Evolutionary conservation across 2,888 invertebrate species (phyloP).

Genomic region (Drymonia ruficornis): DNA sequence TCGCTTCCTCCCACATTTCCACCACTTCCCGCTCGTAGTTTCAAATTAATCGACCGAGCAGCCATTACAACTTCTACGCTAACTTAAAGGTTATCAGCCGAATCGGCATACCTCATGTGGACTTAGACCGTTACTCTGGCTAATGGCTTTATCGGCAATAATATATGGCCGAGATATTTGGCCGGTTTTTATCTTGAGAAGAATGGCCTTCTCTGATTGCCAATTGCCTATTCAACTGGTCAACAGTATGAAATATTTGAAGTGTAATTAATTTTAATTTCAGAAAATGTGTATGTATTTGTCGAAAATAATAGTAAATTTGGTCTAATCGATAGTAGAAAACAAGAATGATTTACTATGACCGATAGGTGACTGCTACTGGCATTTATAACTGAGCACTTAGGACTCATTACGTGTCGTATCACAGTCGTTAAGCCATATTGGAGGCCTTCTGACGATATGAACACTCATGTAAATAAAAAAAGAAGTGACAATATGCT

Average conservation of each 20-base stretch:
- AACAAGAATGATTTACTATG: too few species aligned
- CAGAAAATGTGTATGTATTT: too few species aligned
- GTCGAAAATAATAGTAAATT: too few species aligned
- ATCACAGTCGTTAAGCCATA: too few species aligned
- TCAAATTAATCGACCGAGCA: neutral
- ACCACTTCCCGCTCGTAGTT: neutral
- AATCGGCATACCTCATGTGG: slow-evolving; percentile 3
- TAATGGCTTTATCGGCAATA: slow-evolving; percentile 1
- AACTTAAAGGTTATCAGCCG: slow-evolving; percentile 3
- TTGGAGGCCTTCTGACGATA: too few species aligned
- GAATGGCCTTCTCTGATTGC: neutral
- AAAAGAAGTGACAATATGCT: too few species aligned
- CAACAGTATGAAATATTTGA: neutral
- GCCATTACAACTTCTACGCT: neutral
- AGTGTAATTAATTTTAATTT: neutral
- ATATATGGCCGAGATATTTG: neutral
- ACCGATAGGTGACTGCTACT: too few species aligned
- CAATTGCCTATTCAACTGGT: neutral
- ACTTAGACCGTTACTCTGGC: neutral
- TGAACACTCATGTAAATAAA: too few species aligned
- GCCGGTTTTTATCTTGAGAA: slow-evolving; percentile 1
- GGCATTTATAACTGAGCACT: too few species aligned
- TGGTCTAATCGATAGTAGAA: too few species aligned
- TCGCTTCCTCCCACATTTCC: neutral
- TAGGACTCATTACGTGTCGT: too few species aligned